Conservation (phyloP, 2,797 vertebrate genomes). For the Notolepis coatsorum region DNA sequence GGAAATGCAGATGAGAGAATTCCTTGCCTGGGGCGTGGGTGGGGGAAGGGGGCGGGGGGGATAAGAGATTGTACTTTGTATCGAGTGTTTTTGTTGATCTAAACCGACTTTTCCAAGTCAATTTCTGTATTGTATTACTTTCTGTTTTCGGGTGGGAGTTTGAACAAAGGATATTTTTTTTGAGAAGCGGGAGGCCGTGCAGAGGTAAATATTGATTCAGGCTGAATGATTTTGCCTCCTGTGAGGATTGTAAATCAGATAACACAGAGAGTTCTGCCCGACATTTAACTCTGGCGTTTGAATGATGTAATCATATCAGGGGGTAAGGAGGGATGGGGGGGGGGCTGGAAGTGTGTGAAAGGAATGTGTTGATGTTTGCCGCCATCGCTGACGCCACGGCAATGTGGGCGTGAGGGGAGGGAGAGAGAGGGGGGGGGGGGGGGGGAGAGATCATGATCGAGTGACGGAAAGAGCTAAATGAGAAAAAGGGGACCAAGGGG, state of each 20-base stretch:
- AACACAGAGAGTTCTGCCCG: constrained; percentile 3
- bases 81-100: not conserved
- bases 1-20: constrained; percentile 42
- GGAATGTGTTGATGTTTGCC: not conserved
- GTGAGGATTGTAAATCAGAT: constrained; percentile 26
- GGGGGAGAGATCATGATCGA: not conserved
- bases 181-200: constrained; percentile 11
- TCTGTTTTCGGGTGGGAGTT: constrained; percentile 24
- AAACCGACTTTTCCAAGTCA: not conserved
- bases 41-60: not conserved
- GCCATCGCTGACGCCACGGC: not conserved
- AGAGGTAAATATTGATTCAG: constrained; percentile 41
- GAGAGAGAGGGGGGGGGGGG: not conserved
- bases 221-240: constrained; percentile 37
- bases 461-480: not conserved
- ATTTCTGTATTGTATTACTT: constrained; percentile 16
- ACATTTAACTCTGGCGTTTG: constrained; percentile 5
- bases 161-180: constrained; percentile 31
- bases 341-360: not conserved
- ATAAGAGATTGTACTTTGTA: not conserved
- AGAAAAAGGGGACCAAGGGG: not conserved
- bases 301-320: constrained; percentile 1
- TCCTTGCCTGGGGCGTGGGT: constrained; percentile 26
- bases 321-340: too few species aligned
- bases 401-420: not conserved